Evolutionary conservation across 2,888 invertebrate genomes (phyloP).

Genomic region (Sylvicola fuscatus): DNA sequence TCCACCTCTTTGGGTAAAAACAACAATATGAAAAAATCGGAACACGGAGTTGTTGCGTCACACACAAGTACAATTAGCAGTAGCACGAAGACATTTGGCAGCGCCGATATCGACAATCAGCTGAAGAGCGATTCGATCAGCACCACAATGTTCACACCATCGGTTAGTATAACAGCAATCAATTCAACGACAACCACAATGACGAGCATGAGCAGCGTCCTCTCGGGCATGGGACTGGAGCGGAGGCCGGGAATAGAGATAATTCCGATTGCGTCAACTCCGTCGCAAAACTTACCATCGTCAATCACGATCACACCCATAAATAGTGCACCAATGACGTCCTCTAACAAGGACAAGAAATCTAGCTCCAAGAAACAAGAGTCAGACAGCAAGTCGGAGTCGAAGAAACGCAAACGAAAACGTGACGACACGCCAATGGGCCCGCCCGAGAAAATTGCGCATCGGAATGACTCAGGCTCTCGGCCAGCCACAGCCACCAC

Average conservation of each 20-base stretch:
- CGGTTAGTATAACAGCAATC: conserved; percentile 5
- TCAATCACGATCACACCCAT: conserved; percentile 79
- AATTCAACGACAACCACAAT: conserved; percentile 18
- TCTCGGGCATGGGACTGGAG: conserved; percentile 38
- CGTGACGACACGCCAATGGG: conserved; percentile 60
- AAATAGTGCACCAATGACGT: conserved; percentile 8
- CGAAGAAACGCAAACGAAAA: conserved; percentile 59
- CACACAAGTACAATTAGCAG: conserved; percentile 17
- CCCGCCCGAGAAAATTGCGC: conserved; percentile 63
- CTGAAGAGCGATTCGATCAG: neutral
- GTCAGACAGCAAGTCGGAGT: conserved; percentile 28
- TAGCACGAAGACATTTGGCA: conserved; percentile 5
- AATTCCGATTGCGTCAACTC: conserved; percentile 49
- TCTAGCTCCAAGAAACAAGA: conserved; percentile 11
- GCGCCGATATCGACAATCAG: neutral
- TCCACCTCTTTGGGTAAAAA: conserved; percentile 33
- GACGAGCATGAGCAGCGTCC: conserved; percentile 18
- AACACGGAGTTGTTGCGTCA: conserved; percentile 28
- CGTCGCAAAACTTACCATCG: conserved; percentile 41
- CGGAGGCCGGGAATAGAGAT: conserved; percentile 66
- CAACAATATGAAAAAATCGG: conserved; percentile 12
- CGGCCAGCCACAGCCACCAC: no score
- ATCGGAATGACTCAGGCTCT: conserved; percentile 12
- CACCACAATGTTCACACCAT: conserved; percentile 1
- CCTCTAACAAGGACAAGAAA: conserved; percentile 27